Conservation (phyloP, 2,888 invertebrate genomes). For the Euproctis similis region DNA sequence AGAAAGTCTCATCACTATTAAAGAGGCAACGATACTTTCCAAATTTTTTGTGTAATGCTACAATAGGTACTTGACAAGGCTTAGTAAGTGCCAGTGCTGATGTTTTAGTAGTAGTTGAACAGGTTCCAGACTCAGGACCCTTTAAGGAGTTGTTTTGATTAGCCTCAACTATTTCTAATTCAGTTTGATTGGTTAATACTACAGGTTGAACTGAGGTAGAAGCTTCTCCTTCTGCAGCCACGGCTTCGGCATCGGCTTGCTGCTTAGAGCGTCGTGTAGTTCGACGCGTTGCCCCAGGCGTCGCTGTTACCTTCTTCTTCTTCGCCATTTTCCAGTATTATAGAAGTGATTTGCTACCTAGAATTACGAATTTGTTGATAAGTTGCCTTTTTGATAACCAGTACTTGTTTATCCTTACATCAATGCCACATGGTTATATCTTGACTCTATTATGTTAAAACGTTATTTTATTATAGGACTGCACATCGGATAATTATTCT, state of each 20-base stretch:
- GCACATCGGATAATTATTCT: too few relatives aligned
- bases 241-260: slow-evolving; percentile 30
- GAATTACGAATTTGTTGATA: slow-evolving; percentile 31
- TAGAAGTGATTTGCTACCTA: slow-evolving; percentile 44
- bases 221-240: slow-evolving; percentile 36
- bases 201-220: slow-evolving; percentile 22
- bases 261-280: slow-evolving; percentile 58
- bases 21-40: slow-evolving; percentile 73
- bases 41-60: slow-evolving; percentile 72
- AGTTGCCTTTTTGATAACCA: too few relatives aligned
- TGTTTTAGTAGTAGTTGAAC: slow-evolving; percentile 27
- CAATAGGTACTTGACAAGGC: slow-evolving; percentile 39
- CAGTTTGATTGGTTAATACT: slow-evolving; percentile 7
- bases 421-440: slow-evolving; percentile 48
- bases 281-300: slow-evolving; percentile 46
- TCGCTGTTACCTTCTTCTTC: slow-evolving; percentile 56
- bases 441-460: too few relatives aligned
- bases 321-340: slow-evolving; percentile 52
- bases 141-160: slow-evolving; percentile 13
- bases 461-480: too few relatives aligned
- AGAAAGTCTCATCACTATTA: slow-evolving; percentile 50
- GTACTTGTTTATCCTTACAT: slow-evolving; percentile 40
- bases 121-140: slow-evolving; percentile 8
- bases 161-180: too few relatives aligned
- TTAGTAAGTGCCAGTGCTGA: slow-evolving; percentile 30